Base-by-base conservation (phyloP, 2,113 vertebrate genomes). In the Platycercus adscitus region DNA sequence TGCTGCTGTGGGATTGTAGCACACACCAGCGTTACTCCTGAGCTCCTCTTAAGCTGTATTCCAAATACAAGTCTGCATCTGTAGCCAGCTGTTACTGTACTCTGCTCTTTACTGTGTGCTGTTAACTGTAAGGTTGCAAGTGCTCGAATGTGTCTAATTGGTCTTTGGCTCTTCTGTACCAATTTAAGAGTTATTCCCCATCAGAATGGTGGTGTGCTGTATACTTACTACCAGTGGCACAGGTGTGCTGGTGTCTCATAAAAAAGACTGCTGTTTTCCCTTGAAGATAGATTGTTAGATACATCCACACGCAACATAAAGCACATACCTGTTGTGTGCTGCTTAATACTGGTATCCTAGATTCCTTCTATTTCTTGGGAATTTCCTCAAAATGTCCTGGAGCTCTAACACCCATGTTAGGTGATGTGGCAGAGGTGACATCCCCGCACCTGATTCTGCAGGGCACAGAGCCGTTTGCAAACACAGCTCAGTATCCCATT, bases 161-260 rank as follows among this genome's bases (percentile, higher is more conserved):
- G 14, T 65, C 49, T 58, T 35, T 53, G 21, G 7, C 12, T 86
- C 80, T 77, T 82, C 85, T 58, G 35, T 79, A 55, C 29, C 46
- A 72, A 17, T 66, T 82, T 85, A 19, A 24, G 37, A 61, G 37
- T 31, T 7, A 39, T 61, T 81, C 26, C 16, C n/a, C 21, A 13
- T 55, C 56, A 72, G 39, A 58, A 81, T 35, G 37, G 8, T 44
- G 33, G 17, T 11, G 5, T 33, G 17, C 39, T 78, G 60, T 68
- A 55, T 55, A 35, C n/a, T 56, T 66, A 56, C n/a, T 86, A 25
- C 33, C 55, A 33, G 17, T 0, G 0, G 16, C 37, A 43, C 7
- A 61, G 26, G 9, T 18, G 39, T 35, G 25, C 25, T 35, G 20
- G 17, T 55, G 46, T 37, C 81, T 37, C 9, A 1, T 49, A 68